Percentiles rank a stretch among this genome's conserved stretches.
Conservation (phyloP, 2,113 vertebrate genomes). For the Muntiacus reevesi region DNA sequence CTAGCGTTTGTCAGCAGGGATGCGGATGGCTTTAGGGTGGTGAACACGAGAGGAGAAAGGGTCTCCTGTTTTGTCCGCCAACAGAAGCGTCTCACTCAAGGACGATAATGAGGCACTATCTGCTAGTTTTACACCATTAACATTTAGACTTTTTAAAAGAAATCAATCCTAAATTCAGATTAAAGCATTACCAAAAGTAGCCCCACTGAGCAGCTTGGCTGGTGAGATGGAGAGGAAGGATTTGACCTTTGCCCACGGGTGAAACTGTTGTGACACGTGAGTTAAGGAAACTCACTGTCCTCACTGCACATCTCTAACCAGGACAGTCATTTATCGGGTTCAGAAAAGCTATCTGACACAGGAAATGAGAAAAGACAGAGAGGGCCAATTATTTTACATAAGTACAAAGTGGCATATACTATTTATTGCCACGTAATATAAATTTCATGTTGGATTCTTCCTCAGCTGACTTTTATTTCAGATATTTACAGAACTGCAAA, state of each 20-base stretch:
- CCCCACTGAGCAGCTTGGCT: background rate
- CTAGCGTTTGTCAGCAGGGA: slow-evolving; percentile 54
- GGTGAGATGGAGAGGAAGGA: slow-evolving; percentile 45
- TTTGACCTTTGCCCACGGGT: background rate
- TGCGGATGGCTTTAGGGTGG: slow-evolving; percentile 39
- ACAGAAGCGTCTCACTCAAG: slow-evolving; percentile 56
- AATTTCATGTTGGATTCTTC: slow-evolving; percentile 7
- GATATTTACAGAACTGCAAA: slow-evolving; percentile 80
- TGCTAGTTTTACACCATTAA: slow-evolving; percentile 41
- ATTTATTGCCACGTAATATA: slow-evolving; percentile 55
- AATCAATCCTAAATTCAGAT: slow-evolving; percentile 45
- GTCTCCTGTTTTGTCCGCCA: slow-evolving; percentile 36
- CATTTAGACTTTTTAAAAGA: slow-evolving; percentile 47
- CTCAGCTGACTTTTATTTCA: slow-evolving; percentile 63
- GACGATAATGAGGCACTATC: slow-evolving; percentile 75
- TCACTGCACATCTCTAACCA: background rate
- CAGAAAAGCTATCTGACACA: slow-evolving; percentile 75
- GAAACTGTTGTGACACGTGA: slow-evolving; percentile 21
- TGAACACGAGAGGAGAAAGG: slow-evolving; percentile 3
- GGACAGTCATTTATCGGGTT: slow-evolving; percentile 58
- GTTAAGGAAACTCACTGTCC: slow-evolving; percentile 26
- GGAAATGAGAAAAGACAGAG: slow-evolving; percentile 76
- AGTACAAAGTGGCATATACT: slow-evolving; percentile 75
- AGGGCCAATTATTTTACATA: slow-evolving; percentile 79
- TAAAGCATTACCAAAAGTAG: slow-evolving; percentile 60